Conservation (phyloP, 2,888 invertebrate species). For the Tiliacea citrago region DNA sequence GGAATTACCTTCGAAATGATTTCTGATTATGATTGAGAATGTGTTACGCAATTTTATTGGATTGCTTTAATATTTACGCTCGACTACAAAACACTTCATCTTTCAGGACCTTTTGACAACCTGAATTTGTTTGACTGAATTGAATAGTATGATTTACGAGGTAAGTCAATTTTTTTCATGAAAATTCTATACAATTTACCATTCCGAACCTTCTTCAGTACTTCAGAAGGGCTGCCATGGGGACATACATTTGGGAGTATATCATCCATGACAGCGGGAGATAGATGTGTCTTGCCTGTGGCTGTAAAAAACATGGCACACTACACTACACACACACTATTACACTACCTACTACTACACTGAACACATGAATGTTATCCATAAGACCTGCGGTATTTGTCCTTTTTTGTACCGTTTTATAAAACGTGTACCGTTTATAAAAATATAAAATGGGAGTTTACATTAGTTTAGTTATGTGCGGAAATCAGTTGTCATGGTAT, state of each 20-base stretch:
- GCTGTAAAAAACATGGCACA: conserved; percentile 19
- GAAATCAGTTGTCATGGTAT: not conserved
- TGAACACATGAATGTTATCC: not conserved
- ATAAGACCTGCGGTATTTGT: not conserved
- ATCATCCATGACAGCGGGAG: conserved; percentile 30
- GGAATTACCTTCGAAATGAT: not conserved
- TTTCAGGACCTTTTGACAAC: not conserved
- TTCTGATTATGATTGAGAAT: not conserved
- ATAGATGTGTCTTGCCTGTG: conserved; percentile 16
- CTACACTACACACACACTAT: no score
- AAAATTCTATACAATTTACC: conserved; percentile 7
- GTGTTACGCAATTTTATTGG: not conserved
- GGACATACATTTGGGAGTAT: conserved; percentile 17
- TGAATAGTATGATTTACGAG: not conserved
- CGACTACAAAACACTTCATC: not conserved
- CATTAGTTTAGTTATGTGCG: not conserved
- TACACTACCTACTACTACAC: no score
- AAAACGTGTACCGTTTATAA: no score
- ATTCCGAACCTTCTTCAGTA: conserved; percentile 19
- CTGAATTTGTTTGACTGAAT: not conserved
- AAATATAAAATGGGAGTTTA: not conserved
- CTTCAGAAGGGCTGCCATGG: not conserved
- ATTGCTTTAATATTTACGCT: not conserved
- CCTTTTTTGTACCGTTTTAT: not conserved
- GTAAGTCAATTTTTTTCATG: not conserved